Base-by-base conservation (phyloP, 2,113 vertebrate species). In the Speoplatyrhinus poulsoni region DNA sequence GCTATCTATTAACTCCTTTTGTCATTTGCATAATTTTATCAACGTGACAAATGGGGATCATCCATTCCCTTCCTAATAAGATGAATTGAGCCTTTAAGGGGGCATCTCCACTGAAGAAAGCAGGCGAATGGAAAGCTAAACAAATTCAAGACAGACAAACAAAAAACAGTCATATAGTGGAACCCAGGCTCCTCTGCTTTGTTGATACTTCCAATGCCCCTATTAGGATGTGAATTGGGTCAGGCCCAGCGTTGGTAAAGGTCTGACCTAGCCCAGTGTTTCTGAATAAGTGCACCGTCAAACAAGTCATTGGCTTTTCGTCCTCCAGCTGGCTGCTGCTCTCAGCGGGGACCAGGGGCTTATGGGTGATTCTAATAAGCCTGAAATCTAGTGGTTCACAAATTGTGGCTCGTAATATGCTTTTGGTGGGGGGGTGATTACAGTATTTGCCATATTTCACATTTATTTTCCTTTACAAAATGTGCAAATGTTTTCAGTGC, bases 21-120 rank as follows among this genome's bases (percentile, higher is more conserved):
- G 85, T 88, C 85, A 91, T 92, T 90, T 92, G 88, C 91, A 92
- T 93, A 92, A 92, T 93, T 92, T 89, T 85, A 90, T 89, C 90
- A 91, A 83, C 67, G 73, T 92, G 90, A 92, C 88, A 90, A 90
- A 91, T 87, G 84, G 80, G 87, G 80, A 90, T 84, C 87, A 86
- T 88, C 83, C 83, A 73, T 87, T 92, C 69, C 73, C 77, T 81
- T 84, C 81, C 62, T 72, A 88, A 85, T 62, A 92, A 89, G 90
- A 91, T 89, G 79, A 91, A 88, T 90, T 89, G 79, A 86, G 87
- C 82, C 85, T 89, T 91, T 85, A 75, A 77, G 68, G 47, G 65
- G 70, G n/a, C 62, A 77, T 55, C 48, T 75, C 70, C 50, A 61
- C 66, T 73, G 67, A 63, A 84, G 70, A 73, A 65, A 63, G 70